Evolutionary conservation across 2,797 vertebrate species (phyloP).

Genomic region (Phoxinus dragarum): DNA sequence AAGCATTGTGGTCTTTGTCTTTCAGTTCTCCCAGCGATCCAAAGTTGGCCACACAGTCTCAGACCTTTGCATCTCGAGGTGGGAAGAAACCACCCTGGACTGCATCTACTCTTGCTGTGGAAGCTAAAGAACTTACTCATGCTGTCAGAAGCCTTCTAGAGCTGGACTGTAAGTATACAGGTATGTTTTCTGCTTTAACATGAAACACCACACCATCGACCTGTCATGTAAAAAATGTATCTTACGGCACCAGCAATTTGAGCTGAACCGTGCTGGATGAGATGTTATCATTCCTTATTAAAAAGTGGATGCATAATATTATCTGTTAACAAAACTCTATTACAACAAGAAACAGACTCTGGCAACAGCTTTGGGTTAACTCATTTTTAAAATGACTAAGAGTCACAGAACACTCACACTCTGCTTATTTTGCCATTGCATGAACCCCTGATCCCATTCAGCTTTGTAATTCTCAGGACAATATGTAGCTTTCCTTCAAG

Average conservation of each 20-base stretch:
- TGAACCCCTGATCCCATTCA: slow-evolving; percentile 24
- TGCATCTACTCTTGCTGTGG: slow-evolving; percentile 78
- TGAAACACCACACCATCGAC: too few species aligned
- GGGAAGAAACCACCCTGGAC: slow-evolving; percentile 74
- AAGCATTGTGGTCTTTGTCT: slow-evolving; percentile 27
- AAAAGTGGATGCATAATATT: background rate
- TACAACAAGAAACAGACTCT: background rate
- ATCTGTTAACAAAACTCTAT: background rate
- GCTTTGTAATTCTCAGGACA: background rate
- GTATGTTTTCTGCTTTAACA: background rate
- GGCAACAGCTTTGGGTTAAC: background rate
- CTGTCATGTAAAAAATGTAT: background rate
- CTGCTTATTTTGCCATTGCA: background rate
- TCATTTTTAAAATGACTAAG: background rate
- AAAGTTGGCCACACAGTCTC: slow-evolving; percentile 70
- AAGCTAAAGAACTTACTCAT: slow-evolving; percentile 86
- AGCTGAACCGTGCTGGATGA: background rate
- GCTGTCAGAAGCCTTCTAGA: slow-evolving; percentile 85
- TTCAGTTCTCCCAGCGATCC: slow-evolving; percentile 77
- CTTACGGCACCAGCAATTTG: background rate
- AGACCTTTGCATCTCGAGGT: slow-evolving; percentile 67
- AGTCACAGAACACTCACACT: background rate
- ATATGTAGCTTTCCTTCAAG: slow-evolving; percentile 17
- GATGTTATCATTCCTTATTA: background rate
- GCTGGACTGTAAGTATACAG: slow-evolving; percentile 86